These are phyloP conservation scores for Chelon labrosus DNA, from an alignment of 2,797 vertebrate genomes.

Conservation along the genomic window DNA sequence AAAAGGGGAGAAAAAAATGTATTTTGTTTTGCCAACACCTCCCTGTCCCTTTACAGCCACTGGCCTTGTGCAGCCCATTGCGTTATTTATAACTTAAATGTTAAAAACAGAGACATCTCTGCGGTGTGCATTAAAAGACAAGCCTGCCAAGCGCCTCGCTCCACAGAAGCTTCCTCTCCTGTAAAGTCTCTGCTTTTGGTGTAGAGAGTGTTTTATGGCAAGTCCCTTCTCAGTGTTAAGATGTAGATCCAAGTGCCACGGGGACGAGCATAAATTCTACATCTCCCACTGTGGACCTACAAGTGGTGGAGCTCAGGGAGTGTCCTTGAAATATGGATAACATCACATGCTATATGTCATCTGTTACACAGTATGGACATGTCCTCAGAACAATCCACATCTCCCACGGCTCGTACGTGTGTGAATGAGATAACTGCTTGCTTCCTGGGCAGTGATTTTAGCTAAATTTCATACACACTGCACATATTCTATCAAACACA, in stretches of 20 bases:
- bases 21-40: constrained; percentile 78
- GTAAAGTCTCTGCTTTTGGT: constrained; percentile 65
- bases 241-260: constrained; percentile 80
- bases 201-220: constrained; percentile 77
- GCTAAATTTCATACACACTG: constrained; percentile 28
- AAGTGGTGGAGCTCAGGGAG: constrained; percentile 72
- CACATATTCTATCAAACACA: constrained; percentile 20
- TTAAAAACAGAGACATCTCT: constrained; percentile 82
- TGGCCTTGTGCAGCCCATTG: constrained; percentile 62
- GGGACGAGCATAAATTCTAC: constrained; percentile 80
- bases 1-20: constrained; percentile 53
- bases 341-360: constrained; percentile 76
- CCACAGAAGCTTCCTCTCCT: constrained; percentile 60
- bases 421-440: constrained; percentile 51
- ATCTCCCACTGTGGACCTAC: constrained; percentile 73
- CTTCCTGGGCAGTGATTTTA: constrained; percentile 30
- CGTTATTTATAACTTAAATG: constrained; percentile 83
- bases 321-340: constrained; percentile 81
- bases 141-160: constrained; percentile 66
- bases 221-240: constrained; percentile 79
- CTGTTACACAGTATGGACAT: constrained; percentile 75
- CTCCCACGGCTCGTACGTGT: constrained; percentile 63
- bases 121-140: constrained; percentile 71
- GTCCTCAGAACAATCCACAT: constrained; percentile 71
- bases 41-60: constrained; percentile 72